Evolutionary conservation across 92 coral and sea anemone genomes (phyloP).

Genomic region (Chrysogorgia sp.): DNA sequence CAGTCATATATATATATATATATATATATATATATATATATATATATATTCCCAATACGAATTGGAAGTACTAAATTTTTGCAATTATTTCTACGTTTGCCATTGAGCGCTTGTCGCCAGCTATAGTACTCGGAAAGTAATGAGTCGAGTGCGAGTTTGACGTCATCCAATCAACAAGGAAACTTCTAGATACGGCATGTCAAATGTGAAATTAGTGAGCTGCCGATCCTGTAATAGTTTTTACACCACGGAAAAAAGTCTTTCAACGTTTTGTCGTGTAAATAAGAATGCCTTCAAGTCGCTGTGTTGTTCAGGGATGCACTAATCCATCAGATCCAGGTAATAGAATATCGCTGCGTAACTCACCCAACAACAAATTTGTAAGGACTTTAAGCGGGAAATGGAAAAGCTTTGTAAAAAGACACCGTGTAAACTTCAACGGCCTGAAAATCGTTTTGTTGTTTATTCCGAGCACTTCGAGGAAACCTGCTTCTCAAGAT

Average conservation of each 20-base stretch:
- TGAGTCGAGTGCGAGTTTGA: neutral
- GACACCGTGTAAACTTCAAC: constrained; percentile 45
- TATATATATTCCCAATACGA: too few species aligned
- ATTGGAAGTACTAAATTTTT: too few species aligned
- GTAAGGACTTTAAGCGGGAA: constrained; percentile 18
- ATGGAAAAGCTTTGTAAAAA: constrained; percentile 50
- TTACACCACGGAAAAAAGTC: too few species aligned
- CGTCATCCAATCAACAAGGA: too few species aligned
- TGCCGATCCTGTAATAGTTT: too few species aligned
- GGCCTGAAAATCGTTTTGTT: constrained; percentile 26
- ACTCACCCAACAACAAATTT: constrained; percentile 38
- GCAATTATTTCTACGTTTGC: too few species aligned
- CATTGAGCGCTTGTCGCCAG: neutral
- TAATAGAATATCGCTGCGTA: constrained; percentile 41
- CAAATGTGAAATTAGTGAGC: too few species aligned
- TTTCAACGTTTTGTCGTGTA: too few species aligned
- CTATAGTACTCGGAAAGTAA: neutral
- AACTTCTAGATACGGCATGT: too few species aligned
- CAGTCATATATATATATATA: too few species aligned
- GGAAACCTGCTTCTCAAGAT: constrained; percentile 29
- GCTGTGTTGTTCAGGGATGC: constrained; percentile 50
- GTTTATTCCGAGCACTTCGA: constrained; percentile 43
- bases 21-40: too few species aligned
- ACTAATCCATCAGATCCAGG: constrained; percentile 28
- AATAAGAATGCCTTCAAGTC: constrained; percentile 25